These are phyloP conservation scores for Herpetotheres cachinnans DNA, from an alignment of 2,113 vertebrate genomes.

Conservation along the genomic window DNA sequence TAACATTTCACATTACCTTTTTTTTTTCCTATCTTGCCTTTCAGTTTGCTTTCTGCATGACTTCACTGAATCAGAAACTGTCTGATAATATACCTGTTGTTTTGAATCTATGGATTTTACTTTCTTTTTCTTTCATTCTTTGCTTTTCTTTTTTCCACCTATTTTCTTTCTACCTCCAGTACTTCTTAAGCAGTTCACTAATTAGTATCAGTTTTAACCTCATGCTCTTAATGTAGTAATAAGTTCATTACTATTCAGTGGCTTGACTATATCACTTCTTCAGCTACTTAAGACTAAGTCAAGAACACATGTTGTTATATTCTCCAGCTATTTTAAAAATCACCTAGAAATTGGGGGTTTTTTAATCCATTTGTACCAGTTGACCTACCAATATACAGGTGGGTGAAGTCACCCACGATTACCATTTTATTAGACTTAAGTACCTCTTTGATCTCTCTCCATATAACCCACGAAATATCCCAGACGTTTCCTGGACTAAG, in stretches of 20 bases:
- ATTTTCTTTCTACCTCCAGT: neutral
- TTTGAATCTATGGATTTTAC: neutral
- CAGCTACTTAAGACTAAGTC: neutral
- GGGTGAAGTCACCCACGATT: neutral
- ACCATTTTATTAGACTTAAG: neutral
- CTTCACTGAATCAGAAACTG: neutral
- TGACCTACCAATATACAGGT: neutral
- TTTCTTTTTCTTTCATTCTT: neutral
- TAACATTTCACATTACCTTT: neutral
- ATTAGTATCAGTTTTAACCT: neutral
- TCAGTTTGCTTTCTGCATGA: neutral
- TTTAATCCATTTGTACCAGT: neutral
- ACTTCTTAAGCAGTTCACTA: neutral
- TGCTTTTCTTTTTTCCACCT: neutral
- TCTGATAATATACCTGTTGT: neutral
- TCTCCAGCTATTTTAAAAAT: neutral
- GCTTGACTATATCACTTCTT: neutral
- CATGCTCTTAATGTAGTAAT: fast-evolving
- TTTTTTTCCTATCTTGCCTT: neutral
- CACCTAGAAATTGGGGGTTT: neutral
- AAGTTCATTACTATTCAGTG: neutral
- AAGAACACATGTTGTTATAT: neutral
- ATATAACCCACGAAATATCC: neutral
- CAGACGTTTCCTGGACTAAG: neutral
- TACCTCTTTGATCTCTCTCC: neutral